These are phyloP conservation scores for Eudasyphora cyanicolor DNA, from an alignment of 2,888 invertebrate species.

Conservation along the genomic window DNA sequence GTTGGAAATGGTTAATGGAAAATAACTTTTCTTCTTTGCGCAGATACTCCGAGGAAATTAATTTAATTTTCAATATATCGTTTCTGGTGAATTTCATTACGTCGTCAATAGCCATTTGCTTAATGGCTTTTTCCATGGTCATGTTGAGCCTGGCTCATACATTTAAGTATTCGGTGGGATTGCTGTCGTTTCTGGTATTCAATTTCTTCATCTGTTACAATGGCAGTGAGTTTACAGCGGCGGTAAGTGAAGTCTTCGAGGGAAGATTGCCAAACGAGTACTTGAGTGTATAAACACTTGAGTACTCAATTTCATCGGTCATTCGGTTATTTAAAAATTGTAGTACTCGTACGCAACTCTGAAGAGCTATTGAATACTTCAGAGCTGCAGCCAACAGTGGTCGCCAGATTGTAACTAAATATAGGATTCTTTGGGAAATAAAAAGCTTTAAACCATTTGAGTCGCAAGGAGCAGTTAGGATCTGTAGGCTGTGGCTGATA, in stretches of 20 bases:
- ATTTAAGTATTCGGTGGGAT: constrained; percentile 71
- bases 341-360: no score
- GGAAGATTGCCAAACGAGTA: not conserved
- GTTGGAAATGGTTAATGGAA: not conserved
- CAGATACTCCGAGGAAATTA: constrained; percentile 69
- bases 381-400: no score
- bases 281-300: not conserved
- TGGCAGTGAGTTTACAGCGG: constrained; percentile 71
- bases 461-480: no score
- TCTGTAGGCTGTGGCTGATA: no score
- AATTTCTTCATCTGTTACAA: constrained; percentile 72
- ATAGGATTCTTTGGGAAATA: no score
- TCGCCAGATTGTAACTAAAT: no score
- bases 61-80: constrained; percentile 71
- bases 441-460: no score
- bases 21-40: not conserved
- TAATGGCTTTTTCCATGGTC: constrained; percentile 73
- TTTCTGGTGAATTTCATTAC: constrained; percentile 72
- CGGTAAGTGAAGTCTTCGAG: constrained; percentile 69
- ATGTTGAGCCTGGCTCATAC: constrained; percentile 68
- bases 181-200: constrained; percentile 72
- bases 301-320: not conserved
- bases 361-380: no score
- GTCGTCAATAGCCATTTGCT: constrained; percentile 74
- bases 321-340: not conserved